Base-by-base conservation (phyloP, 2,113 vertebrate species). In the Aegypius monachus region DNA sequence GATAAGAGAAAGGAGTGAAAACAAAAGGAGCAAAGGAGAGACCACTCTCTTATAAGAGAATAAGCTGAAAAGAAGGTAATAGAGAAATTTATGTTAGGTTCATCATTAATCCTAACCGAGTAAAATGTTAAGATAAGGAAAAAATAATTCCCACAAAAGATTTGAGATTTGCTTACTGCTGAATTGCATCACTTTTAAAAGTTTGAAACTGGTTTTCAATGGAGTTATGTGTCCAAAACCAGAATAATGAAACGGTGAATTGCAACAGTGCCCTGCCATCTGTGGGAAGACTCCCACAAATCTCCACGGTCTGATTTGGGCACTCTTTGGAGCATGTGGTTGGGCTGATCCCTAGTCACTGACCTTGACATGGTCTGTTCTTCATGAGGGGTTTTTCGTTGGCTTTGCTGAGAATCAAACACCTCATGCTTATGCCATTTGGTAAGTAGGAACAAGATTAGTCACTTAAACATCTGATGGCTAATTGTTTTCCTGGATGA, bases 41-140 rank as follows among this genome's bases (percentile, higher is more conserved):
- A 78, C 27, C 42, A 70, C 74, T 82, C 32, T 88, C 25, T 80
- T 50, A 77, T 15, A 59, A 62, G 12, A 72, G 55, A 40, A 25
- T 27, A 78, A 87, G 5, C 6, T 85, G 31, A 43, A 87, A 91
- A 95, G 81, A 52, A 47, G 21, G 45, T 95, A 80, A 88, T 42
- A 61, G 11, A 70, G 32, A 92, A 94, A 78, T 40, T 38, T 65
- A 10, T 25, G 20, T 61, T 27, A 62, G 2, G 9, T 72, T 87
- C 4, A 11, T 75, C 12, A 31, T 68, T 32, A 71, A 55, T 48
- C 74, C 14, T 81, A 18, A 38, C 8, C 0, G 4, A 71, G 4
- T 58, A 86, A 81, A 74, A 58, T 17, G 10, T n/a, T 63, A 80
- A 56, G 63, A 59, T 27, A 48, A 32, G 9, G 23, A 32, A 72